These are phyloP conservation scores for Spea multiplicata DNA, from an alignment of 2,113 vertebrate species.

Conservation along the genomic window DNA sequence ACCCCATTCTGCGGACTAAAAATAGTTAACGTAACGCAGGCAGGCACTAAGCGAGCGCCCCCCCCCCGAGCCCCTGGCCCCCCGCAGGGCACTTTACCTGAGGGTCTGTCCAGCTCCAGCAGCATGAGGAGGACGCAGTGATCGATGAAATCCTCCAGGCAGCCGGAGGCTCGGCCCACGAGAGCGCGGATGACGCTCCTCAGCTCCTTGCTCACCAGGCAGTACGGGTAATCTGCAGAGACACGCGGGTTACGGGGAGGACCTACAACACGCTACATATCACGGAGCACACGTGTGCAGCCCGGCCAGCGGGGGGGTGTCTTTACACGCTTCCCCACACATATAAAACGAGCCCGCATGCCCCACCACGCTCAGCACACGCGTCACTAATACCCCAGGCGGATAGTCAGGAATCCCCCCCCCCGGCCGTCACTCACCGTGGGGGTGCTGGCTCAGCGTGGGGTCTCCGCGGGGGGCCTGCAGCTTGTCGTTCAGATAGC, in stretches of 20 bases:
- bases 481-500: constrained; percentile 92
- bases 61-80: too few species aligned
- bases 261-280: constrained; percentile 90
- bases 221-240: constrained; percentile 87
- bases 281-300: too few species aligned
- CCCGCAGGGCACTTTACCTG: constrained; percentile 60
- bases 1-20: too few species aligned
- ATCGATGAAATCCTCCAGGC: constrained; percentile 85
- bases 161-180: constrained; percentile 62
- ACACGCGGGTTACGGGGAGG: too few species aligned
- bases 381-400: too few species aligned
- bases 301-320: constrained; percentile 72
- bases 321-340: constrained; percentile 89
- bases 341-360: constrained; percentile 86
- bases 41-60: too few species aligned
- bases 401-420: too few species aligned
- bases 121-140: constrained; percentile 91
- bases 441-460: constrained; percentile 80
- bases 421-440: constrained; percentile 69
- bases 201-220: constrained; percentile 82
- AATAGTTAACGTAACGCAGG: too few species aligned
- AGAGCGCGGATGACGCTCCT: constrained; percentile 73
- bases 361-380: too few species aligned
- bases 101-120: constrained; percentile 81
- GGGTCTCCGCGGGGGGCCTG: constrained; percentile 77